Conservation (phyloP, 2,888 invertebrate genomes). For the Phyllotreta cruciferae region DNA sequence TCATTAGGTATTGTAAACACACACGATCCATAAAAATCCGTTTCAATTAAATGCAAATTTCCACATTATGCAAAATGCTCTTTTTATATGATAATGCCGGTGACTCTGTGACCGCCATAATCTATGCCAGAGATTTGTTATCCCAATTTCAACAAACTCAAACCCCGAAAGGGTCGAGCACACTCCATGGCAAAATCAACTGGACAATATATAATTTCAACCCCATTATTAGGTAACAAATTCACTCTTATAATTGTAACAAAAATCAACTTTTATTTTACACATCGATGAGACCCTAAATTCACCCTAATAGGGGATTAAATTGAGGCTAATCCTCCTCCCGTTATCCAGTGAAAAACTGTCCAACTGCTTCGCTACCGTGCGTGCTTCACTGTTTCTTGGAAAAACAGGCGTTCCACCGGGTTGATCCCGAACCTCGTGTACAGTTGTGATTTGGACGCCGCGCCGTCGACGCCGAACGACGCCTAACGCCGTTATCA, state of each 20-base stretch:
- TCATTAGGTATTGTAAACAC: not conserved
- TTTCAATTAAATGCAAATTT: constrained; percentile 3
- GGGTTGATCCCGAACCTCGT: constrained; percentile 6
- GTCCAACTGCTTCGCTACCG: not conserved
- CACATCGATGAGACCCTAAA: no score
- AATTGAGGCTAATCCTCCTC: no score
- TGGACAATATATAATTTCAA: not conserved
- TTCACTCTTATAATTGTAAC: not conserved
- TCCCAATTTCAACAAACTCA: constrained; percentile 10
- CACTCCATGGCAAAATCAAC: not conserved
- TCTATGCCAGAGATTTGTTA: constrained; percentile 6
- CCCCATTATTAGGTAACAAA: not conserved
- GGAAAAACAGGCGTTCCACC: constrained; percentile 15
- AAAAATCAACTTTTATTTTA: no score
- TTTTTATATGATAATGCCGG: constrained; percentile 9
- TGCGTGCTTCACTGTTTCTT: constrained; percentile 14
- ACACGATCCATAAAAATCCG: not conserved
- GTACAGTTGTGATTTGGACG: constrained; percentile 23
- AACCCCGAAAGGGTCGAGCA: not conserved
- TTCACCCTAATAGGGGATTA: no score
- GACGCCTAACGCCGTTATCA: constrained; percentile 15
- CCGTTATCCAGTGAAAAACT: not conserved
- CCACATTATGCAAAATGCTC: not conserved
- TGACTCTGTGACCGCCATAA: constrained; percentile 6
- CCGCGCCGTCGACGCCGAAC: constrained; percentile 1